Conservation (phyloP, 2,888 invertebrate species). For the Mythimna ferrago region DNA sequence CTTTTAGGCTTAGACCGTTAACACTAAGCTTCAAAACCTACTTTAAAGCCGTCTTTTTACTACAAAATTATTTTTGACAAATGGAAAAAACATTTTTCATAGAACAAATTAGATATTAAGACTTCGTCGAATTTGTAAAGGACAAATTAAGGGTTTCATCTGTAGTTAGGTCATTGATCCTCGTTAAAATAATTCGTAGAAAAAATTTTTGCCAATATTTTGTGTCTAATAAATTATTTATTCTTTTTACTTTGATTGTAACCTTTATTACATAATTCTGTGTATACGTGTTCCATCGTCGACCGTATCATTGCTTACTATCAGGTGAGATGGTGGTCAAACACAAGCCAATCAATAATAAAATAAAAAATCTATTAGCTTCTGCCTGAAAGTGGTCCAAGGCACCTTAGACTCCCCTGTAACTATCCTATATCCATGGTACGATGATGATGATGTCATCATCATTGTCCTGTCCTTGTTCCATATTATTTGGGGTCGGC, state of each 20-base stretch:
- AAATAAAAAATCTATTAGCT: neutral
- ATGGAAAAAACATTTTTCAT: slow-evolving; percentile 29
- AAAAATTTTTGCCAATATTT: neutral
- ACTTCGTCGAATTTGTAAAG: slow-evolving; percentile 2
- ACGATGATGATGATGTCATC: too few relatives aligned
- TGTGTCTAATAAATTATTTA: neutral
- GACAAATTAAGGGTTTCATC: slow-evolving; percentile 6
- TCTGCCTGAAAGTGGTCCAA: neutral
- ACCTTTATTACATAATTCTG: neutral
- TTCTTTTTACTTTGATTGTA: neutral
- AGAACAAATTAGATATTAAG: slow-evolving; percentile 8
- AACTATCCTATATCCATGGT: too few relatives aligned
- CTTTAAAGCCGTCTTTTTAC: slow-evolving; percentile 5
- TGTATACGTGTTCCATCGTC: too few relatives aligned
- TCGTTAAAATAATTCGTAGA: slow-evolving; percentile 4
- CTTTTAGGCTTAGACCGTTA: slow-evolving; percentile 17
- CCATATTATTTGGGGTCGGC: too few relatives aligned
- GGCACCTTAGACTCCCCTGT: too few relatives aligned
- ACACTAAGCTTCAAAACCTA: slow-evolving; percentile 7
- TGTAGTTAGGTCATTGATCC: slow-evolving; percentile 25
- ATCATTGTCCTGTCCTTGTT: too few relatives aligned
- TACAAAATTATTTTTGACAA: slow-evolving; percentile 11
- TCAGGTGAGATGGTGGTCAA: too few relatives aligned
- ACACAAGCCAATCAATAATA: too few relatives aligned
- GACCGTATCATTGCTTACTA: too few relatives aligned